These are phyloP conservation scores for Cephalopterus ornatus DNA, from an alignment of 2,113 vertebrate species.

Conservation along the genomic window DNA sequence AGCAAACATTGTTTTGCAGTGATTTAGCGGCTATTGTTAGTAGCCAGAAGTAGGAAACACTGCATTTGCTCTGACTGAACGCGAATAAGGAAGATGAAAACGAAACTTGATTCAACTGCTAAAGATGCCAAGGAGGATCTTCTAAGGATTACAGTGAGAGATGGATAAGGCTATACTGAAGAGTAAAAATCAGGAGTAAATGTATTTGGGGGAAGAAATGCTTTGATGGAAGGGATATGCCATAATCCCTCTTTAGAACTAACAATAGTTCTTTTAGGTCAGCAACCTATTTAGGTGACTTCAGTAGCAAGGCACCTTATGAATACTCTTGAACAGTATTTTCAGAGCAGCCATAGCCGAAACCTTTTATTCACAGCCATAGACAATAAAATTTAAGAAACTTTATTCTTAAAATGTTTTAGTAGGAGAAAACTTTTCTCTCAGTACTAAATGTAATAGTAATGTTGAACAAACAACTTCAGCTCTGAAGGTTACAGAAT, in stretches of 20 bases:
- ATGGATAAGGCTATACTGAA: not conserved
- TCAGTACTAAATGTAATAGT: not conserved
- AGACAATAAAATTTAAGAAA: not conserved
- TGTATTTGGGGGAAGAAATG: not conserved
- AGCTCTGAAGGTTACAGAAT: not conserved
- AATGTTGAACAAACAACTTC: constrained; percentile 2
- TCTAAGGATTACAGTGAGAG: constrained; percentile 2
- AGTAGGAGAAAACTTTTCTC: not conserved
- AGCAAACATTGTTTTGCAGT: not conserved
- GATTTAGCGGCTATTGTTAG: not conserved
- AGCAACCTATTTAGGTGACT: not conserved
- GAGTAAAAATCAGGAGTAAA: constrained; percentile 16
- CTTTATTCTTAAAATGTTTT: not conserved
- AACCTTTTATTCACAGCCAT: not conserved
- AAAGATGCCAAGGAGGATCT: not conserved
- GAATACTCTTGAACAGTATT: not conserved
- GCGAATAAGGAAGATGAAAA: not conserved
- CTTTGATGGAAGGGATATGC: not conserved
- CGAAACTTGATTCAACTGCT: not conserved
- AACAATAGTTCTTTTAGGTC: not conserved
- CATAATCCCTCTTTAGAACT: not conserved
- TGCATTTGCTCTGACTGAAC: not conserved
- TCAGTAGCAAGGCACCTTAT: not conserved
- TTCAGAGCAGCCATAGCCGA: not conserved
- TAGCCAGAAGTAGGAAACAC: not conserved